Conservation (phyloP, 2,113 vertebrate genomes). For the Varanus komodoensis region DNA sequence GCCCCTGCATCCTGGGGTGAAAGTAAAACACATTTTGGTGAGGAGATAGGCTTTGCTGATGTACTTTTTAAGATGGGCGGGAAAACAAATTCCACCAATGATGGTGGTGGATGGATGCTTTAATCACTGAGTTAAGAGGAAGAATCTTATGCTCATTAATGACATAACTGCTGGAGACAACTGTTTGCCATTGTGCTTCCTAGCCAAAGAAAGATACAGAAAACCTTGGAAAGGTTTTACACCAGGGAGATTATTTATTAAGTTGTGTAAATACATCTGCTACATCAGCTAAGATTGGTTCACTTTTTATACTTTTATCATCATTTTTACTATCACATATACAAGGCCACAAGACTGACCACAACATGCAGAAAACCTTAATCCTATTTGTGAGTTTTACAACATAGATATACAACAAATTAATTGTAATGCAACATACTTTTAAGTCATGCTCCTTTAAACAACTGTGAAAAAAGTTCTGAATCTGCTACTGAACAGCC, state of each 20-base stretch:
- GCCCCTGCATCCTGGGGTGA: not conserved
- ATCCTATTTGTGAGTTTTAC: not conserved
- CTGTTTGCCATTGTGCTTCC: not conserved
- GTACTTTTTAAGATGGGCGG: not conserved
- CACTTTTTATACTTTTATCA: not conserved
- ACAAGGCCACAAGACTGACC: not conserved
- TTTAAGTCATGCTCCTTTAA: not conserved
- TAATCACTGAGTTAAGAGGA: not conserved
- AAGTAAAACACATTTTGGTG: not conserved
- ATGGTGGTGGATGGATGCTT: not conserved
- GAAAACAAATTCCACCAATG: not conserved
- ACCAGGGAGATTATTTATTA: not conserved
- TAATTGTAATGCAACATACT: not conserved
- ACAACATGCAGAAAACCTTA: not conserved
- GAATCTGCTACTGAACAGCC: not conserved
- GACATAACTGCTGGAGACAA: not conserved
- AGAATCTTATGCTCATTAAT: not conserved
- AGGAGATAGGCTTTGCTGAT: not conserved
- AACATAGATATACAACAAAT: slow-evolving; percentile 16
- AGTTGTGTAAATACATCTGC: not conserved
- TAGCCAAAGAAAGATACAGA: not conserved
- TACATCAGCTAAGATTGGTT: not conserved
- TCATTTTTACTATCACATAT: not conserved
- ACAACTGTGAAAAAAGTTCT: fast-evolving
- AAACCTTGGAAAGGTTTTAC: not conserved